Conservation (phyloP, 1,140 invertebrate genomes). For the Nixonia krombeini region DNA sequence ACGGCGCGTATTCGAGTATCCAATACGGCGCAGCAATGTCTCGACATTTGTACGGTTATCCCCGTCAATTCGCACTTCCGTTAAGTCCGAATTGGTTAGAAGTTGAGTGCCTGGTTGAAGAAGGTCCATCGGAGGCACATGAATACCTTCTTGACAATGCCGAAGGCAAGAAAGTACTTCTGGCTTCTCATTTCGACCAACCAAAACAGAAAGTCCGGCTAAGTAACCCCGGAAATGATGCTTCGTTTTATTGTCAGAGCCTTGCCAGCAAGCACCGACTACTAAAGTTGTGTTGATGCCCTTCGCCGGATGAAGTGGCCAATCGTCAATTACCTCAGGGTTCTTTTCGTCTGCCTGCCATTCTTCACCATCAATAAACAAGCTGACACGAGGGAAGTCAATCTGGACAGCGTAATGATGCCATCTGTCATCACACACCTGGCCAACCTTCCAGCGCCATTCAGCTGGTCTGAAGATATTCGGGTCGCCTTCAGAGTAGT, state of each 20-base stretch:
- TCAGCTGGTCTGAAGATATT: slow-evolving; percentile 98
- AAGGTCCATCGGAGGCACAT: slow-evolving; percentile 82
- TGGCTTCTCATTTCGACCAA: slow-evolving; percentile 84
- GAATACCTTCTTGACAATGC: slow-evolving; percentile 87
- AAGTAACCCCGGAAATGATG: slow-evolving; percentile 91
- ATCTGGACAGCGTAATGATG: slow-evolving; percentile 97
- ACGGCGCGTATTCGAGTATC: slow-evolving; percentile 90
- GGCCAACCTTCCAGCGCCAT: slow-evolving; percentile 93
- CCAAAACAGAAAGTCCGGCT: slow-evolving; percentile 87
- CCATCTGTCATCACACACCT: slow-evolving; percentile 98
- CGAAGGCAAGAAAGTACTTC: slow-evolving; percentile 88
- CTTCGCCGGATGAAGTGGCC: slow-evolving; percentile 97
- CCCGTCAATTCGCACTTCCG: slow-evolving; percentile 91
- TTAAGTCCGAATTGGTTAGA: slow-evolving; percentile 83
- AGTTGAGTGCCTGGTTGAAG: slow-evolving; percentile 83
- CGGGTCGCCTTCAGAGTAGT: slow-evolving; percentile 92
- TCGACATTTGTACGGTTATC: slow-evolving; percentile 92
- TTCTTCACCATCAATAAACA: slow-evolving; percentile 91
- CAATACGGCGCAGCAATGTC: slow-evolving; percentile 87
- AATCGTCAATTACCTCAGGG: slow-evolving; percentile 98
- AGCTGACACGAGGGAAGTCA: slow-evolving; percentile 87
- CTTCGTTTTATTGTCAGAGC: slow-evolving; percentile 89
- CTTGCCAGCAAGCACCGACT: slow-evolving; percentile 98
- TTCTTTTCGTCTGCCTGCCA: slow-evolving; percentile 85
- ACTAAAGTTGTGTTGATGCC: slow-evolving; percentile 94